phyloP scores from a whole-genome alignment of 2,888 invertebrate species.

The Criorhina ranunculi region DNA sequence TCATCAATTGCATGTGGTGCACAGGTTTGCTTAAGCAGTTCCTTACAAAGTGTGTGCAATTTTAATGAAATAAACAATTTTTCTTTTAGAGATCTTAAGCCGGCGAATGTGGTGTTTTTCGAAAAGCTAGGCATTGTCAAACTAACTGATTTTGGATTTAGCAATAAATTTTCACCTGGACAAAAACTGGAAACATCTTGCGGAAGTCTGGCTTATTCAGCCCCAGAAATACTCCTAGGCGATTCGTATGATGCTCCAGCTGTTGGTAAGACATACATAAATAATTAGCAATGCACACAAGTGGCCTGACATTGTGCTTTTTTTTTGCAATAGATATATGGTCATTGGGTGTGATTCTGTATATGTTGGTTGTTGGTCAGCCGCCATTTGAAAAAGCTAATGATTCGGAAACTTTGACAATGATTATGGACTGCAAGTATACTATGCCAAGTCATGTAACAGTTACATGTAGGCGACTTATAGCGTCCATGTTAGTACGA shows the following conservation, averaged over 20 bases:
- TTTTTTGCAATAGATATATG: constrained; percentile 92
- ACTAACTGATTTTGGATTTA: constrained; percentile 98
- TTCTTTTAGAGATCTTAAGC: constrained; percentile 94
- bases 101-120: constrained; percentile 99
- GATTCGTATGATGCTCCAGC: constrained; percentile 99
- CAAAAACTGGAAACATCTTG: constrained; percentile 99
- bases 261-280: constrained; percentile 88
- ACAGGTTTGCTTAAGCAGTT: constrained; percentile 81
- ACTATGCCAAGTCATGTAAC: constrained; percentile 95
- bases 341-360: constrained; percentile 99
- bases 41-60: background rate
- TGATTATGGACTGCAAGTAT: constrained; percentile 99
- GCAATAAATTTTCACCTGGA: constrained; percentile 98
- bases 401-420: constrained; percentile 99
- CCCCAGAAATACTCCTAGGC: constrained; percentile 98
- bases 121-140: constrained; percentile 98
- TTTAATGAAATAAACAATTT: constrained; percentile 4
- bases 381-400: constrained; percentile 99
- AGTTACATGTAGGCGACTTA: constrained; percentile 93
- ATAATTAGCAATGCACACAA: no score
- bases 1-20: constrained; percentile 92
- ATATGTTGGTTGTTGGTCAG: constrained; percentile 98
- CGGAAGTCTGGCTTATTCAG: constrained; percentile 99
- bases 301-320: background rate
- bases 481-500: constrained; percentile 96